phyloP scores from a whole-genome alignment of 2,888 invertebrate genomes.

The Acanthosepion esculentum region DNA sequence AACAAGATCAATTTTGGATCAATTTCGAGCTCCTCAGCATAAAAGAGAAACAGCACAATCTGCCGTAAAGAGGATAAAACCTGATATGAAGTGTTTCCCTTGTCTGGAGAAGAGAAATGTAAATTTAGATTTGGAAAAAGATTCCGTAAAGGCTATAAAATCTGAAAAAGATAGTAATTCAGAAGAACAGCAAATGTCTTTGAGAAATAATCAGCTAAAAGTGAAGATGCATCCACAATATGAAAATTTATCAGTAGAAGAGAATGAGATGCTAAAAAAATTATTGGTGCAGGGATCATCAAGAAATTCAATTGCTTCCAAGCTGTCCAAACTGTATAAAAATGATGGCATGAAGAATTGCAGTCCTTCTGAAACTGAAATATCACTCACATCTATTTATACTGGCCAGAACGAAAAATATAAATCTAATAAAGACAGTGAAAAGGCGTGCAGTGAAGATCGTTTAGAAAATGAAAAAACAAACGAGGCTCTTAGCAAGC shows the following conservation, averaged over 20 bases:
- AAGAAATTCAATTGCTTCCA: neutral
- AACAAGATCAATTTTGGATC: conserved; percentile 3
- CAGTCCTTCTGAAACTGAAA: neutral
- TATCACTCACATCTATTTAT: neutral
- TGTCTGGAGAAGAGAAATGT: conserved; percentile 49
- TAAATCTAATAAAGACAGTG: neutral
- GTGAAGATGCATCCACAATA: neutral
- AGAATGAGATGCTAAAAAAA: neutral
- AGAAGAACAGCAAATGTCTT: neutral
- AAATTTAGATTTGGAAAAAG: neutral
- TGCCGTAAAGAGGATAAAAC: neutral
- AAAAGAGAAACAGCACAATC: neutral
- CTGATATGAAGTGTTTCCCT: conserved; percentile 53
- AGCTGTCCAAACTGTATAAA: neutral
- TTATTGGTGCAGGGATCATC: neutral
- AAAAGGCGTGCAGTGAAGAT: neutral
- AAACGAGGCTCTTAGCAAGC: neutral
- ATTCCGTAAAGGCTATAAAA: neutral
- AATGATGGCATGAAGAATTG: neutral
- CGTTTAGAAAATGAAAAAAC: neutral
- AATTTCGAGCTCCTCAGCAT: neutral
- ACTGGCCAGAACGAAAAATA: neutral
- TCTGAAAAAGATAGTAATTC: neutral
- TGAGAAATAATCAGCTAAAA: neutral
- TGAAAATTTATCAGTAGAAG: neutral